Base-by-base conservation (phyloP, 2,888 invertebrate genomes). In the Ernsta delagoae region DNA sequence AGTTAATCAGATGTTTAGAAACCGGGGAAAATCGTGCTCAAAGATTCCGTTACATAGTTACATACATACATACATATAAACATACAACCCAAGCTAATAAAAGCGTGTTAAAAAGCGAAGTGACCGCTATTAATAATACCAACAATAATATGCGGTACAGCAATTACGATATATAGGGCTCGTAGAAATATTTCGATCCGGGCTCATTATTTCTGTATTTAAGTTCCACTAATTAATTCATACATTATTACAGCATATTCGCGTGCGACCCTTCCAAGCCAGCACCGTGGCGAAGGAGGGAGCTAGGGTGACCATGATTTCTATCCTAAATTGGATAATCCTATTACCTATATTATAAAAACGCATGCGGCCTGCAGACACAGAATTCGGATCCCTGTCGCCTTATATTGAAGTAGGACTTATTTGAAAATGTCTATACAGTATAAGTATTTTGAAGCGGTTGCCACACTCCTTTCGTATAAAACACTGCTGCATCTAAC, bases 211-310 rank as follows among this genome's bases (percentile, higher is more conserved):
- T 62, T 57, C 43, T 39, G 61, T 68, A 68, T 62, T 61, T 57
- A 68, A 62, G 67, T 57, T 68, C 48, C 48, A 68, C 56, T 60
- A 57, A 68, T 62, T 68, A 68, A 68, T 68, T 68, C 67, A 67
- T 61, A 61, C 48, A 56, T 61, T 61, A 56, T 61, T 61, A 62
- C 61, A 67, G 45, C 45, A 61, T 36, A 61, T 45, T 68, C 39
- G 67, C 67, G 67, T 68, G 67, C 61, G 39, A 16, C 56, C 61
- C 61, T 68, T 48, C 54, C 16, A 59, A 16, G 1, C 16, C 16
- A 16, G 16, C 4, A 67, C 67, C 61, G 67, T 68, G 39, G 61
- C 54, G 16, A 62, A 68, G 61, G 67, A 61, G 4, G 61, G 16
- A 24, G 43, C n/a, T 12, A 48, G 45, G 48, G 56, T 39, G 48